These are phyloP conservation scores for Scotopteryx bipunctaria DNA, from an alignment of 2,888 invertebrate genomes.

Conservation along the genomic window DNA sequence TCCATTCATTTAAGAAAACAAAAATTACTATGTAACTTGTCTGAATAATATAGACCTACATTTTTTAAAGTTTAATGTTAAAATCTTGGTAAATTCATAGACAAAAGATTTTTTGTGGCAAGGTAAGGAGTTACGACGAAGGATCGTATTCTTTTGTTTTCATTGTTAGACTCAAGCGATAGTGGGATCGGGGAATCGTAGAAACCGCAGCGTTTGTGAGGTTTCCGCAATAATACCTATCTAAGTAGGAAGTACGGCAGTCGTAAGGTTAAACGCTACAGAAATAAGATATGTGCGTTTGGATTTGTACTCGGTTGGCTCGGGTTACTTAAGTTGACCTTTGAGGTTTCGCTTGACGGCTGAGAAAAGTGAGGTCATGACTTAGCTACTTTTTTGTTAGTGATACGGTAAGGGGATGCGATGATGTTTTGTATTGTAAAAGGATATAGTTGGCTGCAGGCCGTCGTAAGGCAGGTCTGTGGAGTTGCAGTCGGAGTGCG, in stretches of 20 bases:
- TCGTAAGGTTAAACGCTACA: slow-evolving; percentile 82
- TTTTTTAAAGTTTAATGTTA: background rate
- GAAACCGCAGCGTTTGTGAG: slow-evolving; percentile 77
- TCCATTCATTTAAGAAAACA: too few relatives aligned
- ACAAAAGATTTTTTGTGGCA: slow-evolving; percentile 4
- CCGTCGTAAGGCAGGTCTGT: slow-evolving; percentile 96
- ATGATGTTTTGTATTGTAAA: slow-evolving; percentile 84
- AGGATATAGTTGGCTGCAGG: slow-evolving; percentile 98
- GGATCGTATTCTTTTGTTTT: slow-evolving; percentile 21
- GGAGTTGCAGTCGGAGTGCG: slow-evolving; percentile 94
- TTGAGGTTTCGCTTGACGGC: slow-evolving; percentile 23
- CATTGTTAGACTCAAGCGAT: slow-evolving; percentile 25
- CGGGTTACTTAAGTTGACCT: slow-evolving; percentile 43
- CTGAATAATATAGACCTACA: background rate
- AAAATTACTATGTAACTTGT: too few relatives aligned
- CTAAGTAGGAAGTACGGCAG: slow-evolving; percentile 76
- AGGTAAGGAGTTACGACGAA: slow-evolving; percentile 15
- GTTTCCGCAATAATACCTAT: slow-evolving; percentile 76
- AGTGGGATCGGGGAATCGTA: slow-evolving; percentile 54
- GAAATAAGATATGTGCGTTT: slow-evolving; percentile 80
- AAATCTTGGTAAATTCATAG: slow-evolving; percentile 2
- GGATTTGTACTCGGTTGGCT: slow-evolving; percentile 52
- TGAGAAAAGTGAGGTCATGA: slow-evolving; percentile 7
- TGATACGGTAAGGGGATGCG: background rate
- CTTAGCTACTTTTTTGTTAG: background rate